Evolutionary conservation across 2,113 vertebrate genomes (phyloP).

Genomic region (Amphiprion percula): DNA sequence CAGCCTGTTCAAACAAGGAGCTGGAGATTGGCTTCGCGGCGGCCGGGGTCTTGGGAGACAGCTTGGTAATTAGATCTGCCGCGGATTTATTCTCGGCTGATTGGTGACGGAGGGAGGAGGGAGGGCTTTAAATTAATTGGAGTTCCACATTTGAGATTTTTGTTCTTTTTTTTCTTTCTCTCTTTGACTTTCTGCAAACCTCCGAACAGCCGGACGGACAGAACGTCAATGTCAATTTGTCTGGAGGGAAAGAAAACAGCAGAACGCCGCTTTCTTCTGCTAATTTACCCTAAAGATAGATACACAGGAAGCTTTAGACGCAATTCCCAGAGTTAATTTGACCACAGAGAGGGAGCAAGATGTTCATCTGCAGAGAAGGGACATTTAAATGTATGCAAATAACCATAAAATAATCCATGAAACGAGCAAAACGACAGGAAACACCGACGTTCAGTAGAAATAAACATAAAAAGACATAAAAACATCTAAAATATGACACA

Average conservation of each 20-base stretch:
- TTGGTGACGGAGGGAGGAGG: conserved; percentile 70
- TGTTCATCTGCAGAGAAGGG: conserved; percentile 49
- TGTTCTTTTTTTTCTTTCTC: conserved; percentile 86
- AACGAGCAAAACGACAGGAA: too few relatives aligned
- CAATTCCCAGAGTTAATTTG: conserved; percentile 46
- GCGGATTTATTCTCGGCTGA: conserved; percentile 99
- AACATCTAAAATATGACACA: too few relatives aligned
- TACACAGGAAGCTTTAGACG: background rate
- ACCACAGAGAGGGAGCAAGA: conserved; percentile 37
- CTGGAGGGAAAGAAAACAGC: conserved; percentile 16
- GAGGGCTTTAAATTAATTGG: conserved; percentile 98
- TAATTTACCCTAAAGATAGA: conserved; percentile 12
- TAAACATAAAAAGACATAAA: too few relatives aligned
- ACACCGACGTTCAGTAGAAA: too few relatives aligned
- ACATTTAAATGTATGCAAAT: too few relatives aligned
- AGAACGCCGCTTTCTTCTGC: background rate
- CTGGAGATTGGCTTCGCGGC: conserved; percentile 95
- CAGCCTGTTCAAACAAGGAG: conserved; percentile 99
- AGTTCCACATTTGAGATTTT: conserved; percentile 98
- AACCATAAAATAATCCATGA: too few relatives aligned
- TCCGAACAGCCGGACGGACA: conserved; percentile 3
- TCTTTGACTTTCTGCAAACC: conserved; percentile 74
- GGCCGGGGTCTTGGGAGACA: conserved; percentile 96
- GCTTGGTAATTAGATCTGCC: conserved; percentile 99
- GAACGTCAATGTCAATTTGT: conserved; percentile 44